phyloP scores from a whole-genome alignment of 2,113 vertebrate species.

The Cottus gobio region DNA sequence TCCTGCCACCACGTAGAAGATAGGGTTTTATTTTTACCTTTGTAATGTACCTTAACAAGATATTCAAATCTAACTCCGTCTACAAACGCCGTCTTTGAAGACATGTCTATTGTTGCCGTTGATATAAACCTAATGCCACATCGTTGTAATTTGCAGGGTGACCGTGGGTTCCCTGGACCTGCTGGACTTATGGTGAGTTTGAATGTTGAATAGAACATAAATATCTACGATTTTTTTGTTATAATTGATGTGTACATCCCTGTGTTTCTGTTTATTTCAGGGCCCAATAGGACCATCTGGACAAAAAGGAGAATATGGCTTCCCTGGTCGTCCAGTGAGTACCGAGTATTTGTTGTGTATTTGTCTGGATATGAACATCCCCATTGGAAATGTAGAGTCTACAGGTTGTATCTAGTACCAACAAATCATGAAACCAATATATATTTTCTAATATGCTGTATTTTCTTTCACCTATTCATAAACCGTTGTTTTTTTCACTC shows the following conservation, averaged over 20 bases:
- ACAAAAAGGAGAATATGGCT: constrained; percentile 93
- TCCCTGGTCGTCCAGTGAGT: constrained; percentile 92
- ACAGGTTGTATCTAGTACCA: background rate
- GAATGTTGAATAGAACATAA: background rate
- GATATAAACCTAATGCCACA: background rate
- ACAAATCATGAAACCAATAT: background rate
- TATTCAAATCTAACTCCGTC: background rate
- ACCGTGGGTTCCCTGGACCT: constrained; percentile 83
- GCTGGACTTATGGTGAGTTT: constrained; percentile 83
- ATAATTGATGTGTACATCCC: background rate
- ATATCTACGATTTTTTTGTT: background rate
- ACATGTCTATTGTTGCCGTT: no score
- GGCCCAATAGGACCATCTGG: constrained; percentile 89
- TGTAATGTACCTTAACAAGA: background rate
- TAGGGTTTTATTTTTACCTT: background rate
- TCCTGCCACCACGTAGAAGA: no score
- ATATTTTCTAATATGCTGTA: background rate
- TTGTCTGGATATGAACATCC: background rate
- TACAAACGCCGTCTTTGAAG: background rate
- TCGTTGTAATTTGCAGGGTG: constrained; percentile 81
- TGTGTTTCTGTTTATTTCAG: constrained; percentile 72
- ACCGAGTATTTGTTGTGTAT: background rate
- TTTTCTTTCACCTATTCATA: background rate
- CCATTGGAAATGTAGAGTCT: background rate
- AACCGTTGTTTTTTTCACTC: background rate